Conservation (phyloP, 2,797 vertebrate genomes). For the Fundulus diaphanus region DNA sequence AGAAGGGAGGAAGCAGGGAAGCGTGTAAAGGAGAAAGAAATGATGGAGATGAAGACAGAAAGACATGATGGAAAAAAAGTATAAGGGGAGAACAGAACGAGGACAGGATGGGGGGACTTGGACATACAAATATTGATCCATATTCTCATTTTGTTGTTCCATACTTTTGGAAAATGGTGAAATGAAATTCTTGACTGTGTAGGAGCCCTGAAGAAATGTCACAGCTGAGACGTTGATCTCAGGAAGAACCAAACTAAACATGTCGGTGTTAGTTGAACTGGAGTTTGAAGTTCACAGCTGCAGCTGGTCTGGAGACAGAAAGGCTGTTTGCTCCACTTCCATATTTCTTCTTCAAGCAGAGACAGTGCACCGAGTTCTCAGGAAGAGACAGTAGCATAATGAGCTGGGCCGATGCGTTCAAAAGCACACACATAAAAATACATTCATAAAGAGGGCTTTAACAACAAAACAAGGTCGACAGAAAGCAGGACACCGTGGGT, state of each 20-base stretch:
- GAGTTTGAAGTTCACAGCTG: background rate
- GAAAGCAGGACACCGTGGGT: constrained; percentile 54
- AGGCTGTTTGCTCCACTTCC: constrained; percentile 8
- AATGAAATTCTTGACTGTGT: background rate
- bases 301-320: constrained; percentile 10
- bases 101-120: background rate
- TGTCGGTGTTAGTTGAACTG: background rate
- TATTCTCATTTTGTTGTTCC: background rate
- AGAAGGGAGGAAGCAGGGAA: background rate
- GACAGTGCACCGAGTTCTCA: constrained; percentile 43
- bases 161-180: background rate
- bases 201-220: background rate
- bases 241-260: background rate
- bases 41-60: background rate
- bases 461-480: constrained; percentile 42
- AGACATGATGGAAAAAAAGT: too few species aligned
- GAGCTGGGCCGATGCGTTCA: constrained; percentile 42
- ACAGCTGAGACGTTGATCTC: background rate
- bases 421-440: constrained; percentile 73
- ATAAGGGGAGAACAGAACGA: too few species aligned
- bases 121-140: background rate
- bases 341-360: constrained; percentile 11
- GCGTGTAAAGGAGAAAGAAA: background rate
- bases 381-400: constrained; percentile 45
- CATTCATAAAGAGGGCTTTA: constrained; percentile 77